Conservation (phyloP, 2,888 invertebrate genomes). For the Cheilosia pagana region DNA sequence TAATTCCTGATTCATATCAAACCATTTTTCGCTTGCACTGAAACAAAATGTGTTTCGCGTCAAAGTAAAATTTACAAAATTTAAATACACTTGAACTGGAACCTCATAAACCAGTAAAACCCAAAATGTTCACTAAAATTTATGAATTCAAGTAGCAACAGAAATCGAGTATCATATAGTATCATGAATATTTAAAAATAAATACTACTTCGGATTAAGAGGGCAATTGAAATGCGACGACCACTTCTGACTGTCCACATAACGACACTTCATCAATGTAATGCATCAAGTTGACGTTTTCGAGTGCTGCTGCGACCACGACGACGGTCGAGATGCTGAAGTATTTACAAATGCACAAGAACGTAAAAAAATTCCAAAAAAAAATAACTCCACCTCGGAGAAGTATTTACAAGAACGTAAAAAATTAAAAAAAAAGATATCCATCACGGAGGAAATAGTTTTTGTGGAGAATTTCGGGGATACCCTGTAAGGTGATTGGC, state of each 20-base stretch:
- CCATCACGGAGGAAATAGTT: too few species aligned
- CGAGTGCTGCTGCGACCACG: constrained; percentile 23
- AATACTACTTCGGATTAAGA: constrained; percentile 19
- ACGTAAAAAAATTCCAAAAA: not conserved
- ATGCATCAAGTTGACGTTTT: constrained; percentile 51
- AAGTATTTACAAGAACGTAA: not conserved
- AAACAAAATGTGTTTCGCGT: too few species aligned
- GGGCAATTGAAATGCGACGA: constrained; percentile 40
- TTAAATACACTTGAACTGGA: too few species aligned
- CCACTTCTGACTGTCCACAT: constrained; percentile 47
- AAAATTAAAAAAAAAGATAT: not conserved
- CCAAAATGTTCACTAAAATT: not conserved
- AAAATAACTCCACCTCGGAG: not conserved
- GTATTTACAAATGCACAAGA: not conserved
- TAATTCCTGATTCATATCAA: too few species aligned
- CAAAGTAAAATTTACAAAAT: too few species aligned
- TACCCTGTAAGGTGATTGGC: too few species aligned
- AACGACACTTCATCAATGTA: constrained; percentile 33
- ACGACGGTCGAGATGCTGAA: constrained; percentile 23
- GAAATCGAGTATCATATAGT: not conserved
- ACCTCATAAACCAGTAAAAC: too few species aligned
- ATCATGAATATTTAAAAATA: constrained; percentile 2
- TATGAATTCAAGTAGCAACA: not conserved
- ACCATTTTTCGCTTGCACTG: too few species aligned
- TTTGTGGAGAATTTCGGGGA: too few species aligned